Conservation (phyloP, 2,888 invertebrate species). For the Drosophila aldrichi region DNA sequence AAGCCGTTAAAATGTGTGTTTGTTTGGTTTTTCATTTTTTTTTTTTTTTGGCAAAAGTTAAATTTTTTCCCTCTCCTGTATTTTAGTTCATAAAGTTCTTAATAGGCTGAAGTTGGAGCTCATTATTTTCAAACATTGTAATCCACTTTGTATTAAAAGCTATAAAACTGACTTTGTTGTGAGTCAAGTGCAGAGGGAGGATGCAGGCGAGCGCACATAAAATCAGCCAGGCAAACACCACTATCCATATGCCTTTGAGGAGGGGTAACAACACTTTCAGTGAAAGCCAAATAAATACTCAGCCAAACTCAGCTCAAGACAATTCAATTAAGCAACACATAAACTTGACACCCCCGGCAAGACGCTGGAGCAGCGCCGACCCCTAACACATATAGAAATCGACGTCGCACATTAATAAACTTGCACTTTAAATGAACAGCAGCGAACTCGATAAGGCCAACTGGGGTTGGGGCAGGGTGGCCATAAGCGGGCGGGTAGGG, state of each 20-base stretch:
- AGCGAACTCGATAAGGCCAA: constrained; percentile 30
- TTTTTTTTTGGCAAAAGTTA: constrained; percentile 30
- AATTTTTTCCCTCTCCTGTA: constrained; percentile 23
- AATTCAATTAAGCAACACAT: constrained; percentile 78
- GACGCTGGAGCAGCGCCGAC: constrained; percentile 7
- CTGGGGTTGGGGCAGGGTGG: neutral
- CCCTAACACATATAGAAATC: constrained; percentile 28
- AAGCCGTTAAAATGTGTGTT: constrained; percentile 30
- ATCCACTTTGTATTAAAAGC: constrained; percentile 58
- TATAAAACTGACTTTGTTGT: constrained; percentile 29
- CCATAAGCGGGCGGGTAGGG: neutral
- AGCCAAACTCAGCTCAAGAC: constrained; percentile 63
- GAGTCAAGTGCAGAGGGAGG: constrained; percentile 7
- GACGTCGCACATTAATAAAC: constrained; percentile 67
- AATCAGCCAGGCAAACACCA: neutral
- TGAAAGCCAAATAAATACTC: constrained; percentile 36
- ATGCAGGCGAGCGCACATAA: neutral
- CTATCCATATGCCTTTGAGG: constrained; percentile 23
- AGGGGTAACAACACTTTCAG: constrained; percentile 31
- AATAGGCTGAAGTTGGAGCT: constrained; percentile 53
- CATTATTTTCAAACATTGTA: constrained; percentile 52
- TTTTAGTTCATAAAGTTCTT: constrained; percentile 59
- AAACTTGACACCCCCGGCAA: constrained; percentile 65
- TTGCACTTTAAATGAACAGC: constrained; percentile 72
- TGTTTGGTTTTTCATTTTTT: neutral